Evolutionary conservation across 2,888 invertebrate genomes (phyloP).

Genomic region (Noctua comes): DNA sequence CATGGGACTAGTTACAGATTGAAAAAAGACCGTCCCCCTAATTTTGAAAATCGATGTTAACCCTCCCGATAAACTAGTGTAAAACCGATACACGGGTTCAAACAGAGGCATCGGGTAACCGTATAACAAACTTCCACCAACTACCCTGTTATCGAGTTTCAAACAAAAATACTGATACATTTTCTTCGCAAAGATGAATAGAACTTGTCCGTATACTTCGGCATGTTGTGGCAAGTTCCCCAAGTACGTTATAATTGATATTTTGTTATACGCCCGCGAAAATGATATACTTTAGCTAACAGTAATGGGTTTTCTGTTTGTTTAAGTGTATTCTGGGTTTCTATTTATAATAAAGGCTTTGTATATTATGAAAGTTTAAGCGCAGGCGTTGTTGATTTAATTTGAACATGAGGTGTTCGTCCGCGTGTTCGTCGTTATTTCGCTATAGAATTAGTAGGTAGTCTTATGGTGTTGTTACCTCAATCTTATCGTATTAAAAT

Average conservation of each 20-base stretch:
- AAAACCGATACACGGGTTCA: conserved; percentile 37
- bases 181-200: conserved; percentile 67
- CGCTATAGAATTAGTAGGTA: background rate
- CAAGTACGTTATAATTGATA: conserved; percentile 68
- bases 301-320: conserved; percentile 48
- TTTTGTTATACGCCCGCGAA: conserved; percentile 54
- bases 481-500: background rate
- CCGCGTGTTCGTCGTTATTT: too few species aligned
- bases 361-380: conserved; percentile 21
- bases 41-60: conserved; percentile 3
- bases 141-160: conserved; percentile 76
- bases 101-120: conserved; percentile 72
- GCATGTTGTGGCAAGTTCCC: conserved; percentile 54
- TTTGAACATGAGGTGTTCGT: background rate
- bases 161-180: conserved; percentile 78
- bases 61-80: conserved; percentile 33
- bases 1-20: background rate
- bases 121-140: conserved; percentile 74
- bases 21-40: background rate
- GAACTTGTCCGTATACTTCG: conserved; percentile 45
- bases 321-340: conserved; percentile 25
- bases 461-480: background rate
- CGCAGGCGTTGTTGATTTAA: background rate
- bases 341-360: conserved; percentile 22
- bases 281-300: conserved; percentile 40